These are phyloP conservation scores for Caenorhabditis sp. DNA, from an alignment of 2,888 invertebrate genomes.

Conservation along the genomic window DNA sequence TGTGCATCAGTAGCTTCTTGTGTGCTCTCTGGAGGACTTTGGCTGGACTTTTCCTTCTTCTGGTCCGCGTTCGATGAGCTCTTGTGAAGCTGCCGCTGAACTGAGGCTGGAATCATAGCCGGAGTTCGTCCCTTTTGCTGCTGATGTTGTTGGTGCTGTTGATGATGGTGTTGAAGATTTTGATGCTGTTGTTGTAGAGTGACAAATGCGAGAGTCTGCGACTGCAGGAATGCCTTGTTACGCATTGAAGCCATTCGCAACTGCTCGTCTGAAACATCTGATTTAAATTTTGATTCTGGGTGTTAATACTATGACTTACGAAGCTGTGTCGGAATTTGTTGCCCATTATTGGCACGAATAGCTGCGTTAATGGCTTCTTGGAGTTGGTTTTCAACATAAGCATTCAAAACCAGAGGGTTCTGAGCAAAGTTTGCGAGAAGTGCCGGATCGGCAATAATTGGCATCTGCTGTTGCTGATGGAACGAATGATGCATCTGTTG, in stretches of 20 bases:
- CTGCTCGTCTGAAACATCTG: constrained; percentile 48
- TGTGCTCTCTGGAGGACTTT: constrained; percentile 30
- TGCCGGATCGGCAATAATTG: constrained; percentile 53
- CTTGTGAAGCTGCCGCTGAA: constrained; percentile 73
- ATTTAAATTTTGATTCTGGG: not conserved
- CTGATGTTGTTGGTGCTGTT: constrained; percentile 28
- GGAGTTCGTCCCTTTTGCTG: constrained; percentile 48
- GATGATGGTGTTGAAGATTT: constrained; percentile 20
- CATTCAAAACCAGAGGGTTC: constrained; percentile 53
- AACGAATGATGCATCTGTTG: constrained; percentile 25
- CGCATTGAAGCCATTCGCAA: constrained; percentile 56
- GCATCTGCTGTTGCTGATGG: constrained; percentile 31
- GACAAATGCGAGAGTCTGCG: constrained; percentile 52
- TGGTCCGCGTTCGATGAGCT: constrained; percentile 48
- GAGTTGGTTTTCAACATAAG: constrained; percentile 57
- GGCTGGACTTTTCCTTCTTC: constrained; percentile 63
- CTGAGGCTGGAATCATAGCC: constrained; percentile 74
- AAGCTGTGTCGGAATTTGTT: constrained; percentile 56
- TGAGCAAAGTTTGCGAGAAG: constrained; percentile 55
- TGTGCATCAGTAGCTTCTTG: constrained; percentile 25
- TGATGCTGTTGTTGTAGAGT: constrained; percentile 59
- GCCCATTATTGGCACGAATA: constrained; percentile 58
- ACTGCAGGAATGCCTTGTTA: constrained; percentile 61
- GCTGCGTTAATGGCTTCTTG: constrained; percentile 60
- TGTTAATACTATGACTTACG: constrained; percentile 38